These are phyloP conservation scores for Drosophila funebris DNA, from an alignment of 1,140 invertebrate species.

Conservation along the genomic window DNA sequence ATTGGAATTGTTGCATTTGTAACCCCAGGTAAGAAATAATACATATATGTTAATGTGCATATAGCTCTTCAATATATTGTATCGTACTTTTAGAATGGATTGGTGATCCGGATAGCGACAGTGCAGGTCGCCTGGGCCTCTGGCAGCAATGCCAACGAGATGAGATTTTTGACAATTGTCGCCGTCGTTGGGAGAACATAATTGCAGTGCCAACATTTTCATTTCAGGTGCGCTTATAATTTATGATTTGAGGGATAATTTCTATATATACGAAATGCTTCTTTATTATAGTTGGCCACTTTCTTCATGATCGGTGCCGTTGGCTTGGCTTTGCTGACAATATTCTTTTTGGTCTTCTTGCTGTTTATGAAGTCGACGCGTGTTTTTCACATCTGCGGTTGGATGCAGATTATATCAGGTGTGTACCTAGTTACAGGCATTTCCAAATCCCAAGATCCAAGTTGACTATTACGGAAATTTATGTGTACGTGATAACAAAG, in stretches of 20 bases:
- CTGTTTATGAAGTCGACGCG: slow-evolving; percentile 97
- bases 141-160: slow-evolving; percentile 93
- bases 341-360: slow-evolving; percentile 95
- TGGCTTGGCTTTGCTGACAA: slow-evolving; percentile 92
- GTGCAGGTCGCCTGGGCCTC: slow-evolving; percentile 95
- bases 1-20: slow-evolving; percentile 97
- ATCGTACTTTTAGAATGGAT: slow-evolving; percentile 90
- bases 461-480: slow-evolving; percentile 22
- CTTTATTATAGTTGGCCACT: slow-evolving; percentile 87
- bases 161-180: slow-evolving; percentile 90
- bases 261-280: neutral
- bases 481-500: slow-evolving; percentile 20
- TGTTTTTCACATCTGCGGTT: slow-evolving; percentile 96
- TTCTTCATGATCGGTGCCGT: slow-evolving; percentile 95
- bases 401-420: slow-evolving; percentile 97
- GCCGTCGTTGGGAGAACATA: slow-evolving; percentile 93
- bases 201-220: slow-evolving; percentile 91
- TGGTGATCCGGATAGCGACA: slow-evolving; percentile 91
- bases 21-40: slow-evolving; percentile 87
- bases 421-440: slow-evolving; percentile 29
- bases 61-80: neutral
- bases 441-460: neutral
- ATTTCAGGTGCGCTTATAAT: slow-evolving; percentile 85
- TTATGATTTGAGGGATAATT: neutral
- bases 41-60: neutral